Conservation (phyloP, 2,888 invertebrate genomes). For the Diarsia mendica region DNA sequence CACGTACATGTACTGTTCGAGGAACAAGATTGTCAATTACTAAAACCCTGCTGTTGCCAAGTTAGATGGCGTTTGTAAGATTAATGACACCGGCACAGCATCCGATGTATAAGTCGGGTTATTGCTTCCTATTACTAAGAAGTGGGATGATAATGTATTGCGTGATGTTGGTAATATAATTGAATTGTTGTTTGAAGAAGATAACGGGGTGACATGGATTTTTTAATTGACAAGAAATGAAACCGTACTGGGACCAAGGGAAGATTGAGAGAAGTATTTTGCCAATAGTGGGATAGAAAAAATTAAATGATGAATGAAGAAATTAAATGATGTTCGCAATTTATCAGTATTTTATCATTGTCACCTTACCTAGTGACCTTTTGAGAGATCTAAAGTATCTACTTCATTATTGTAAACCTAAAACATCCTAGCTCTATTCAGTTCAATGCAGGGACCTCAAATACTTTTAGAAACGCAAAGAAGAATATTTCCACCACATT, state of each 20-base stretch:
- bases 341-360: neutral
- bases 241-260: neutral
- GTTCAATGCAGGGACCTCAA: neutral
- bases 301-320: too few species aligned
- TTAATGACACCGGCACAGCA: constrained; percentile 29
- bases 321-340: neutral
- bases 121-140: constrained; percentile 18
- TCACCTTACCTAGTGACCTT: neutral
- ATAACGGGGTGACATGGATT: neutral
- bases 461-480: neutral
- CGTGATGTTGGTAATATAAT: neutral
- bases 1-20: too few species aligned
- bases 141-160: constrained; percentile 12
- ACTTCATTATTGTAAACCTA: neutral
- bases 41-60: constrained; percentile 2
- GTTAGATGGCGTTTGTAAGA: constrained; percentile 43
- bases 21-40: constrained; percentile 49
- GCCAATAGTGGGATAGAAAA: too few species aligned
- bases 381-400: too few species aligned
- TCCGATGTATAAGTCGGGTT: constrained; percentile 19
- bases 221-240: neutral
- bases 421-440: neutral
- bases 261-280: neutral
- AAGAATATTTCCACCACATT: neutral
- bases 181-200: neutral